phyloP scores from a whole-genome alignment of 2,888 invertebrate genomes.

The Sinopyrophorus schimmeli region DNA sequence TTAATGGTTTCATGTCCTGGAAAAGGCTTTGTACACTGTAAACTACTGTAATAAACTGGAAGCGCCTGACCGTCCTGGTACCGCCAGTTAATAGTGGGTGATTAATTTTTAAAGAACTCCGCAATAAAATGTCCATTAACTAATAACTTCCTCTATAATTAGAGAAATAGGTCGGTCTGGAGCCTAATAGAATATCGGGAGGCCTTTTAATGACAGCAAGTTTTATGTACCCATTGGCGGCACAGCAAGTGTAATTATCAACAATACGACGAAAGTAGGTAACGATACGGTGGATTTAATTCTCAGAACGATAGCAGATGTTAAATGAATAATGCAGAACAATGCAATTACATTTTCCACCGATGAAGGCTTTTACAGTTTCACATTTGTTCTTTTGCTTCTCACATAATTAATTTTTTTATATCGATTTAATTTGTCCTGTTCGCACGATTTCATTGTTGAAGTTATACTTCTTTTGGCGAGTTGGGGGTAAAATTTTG shows the following conservation, averaged over 20 bases:
- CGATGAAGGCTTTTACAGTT: slow-evolving; percentile 15
- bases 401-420: slow-evolving; percentile 15
- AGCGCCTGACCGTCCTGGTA: neutral
- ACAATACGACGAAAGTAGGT: slow-evolving; percentile 26
- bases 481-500: too few relatives aligned
- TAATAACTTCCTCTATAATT: slow-evolving; percentile 24
- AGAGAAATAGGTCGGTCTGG: slow-evolving; percentile 14
- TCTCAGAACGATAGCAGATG: slow-evolving; percentile 23
- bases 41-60: neutral
- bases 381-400: slow-evolving; percentile 14
- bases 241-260: slow-evolving; percentile 22
- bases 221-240: slow-evolving; percentile 12
- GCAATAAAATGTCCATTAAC: slow-evolving; percentile 18
- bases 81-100: slow-evolving; percentile 1
- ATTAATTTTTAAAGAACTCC: slow-evolving; percentile 4
- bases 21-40: neutral
- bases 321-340: slow-evolving; percentile 26
- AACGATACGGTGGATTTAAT: slow-evolving; percentile 23
- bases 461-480: too few relatives aligned
- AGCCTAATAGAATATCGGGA: slow-evolving; percentile 14
- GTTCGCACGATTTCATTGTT: neutral
- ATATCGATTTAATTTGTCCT: neutral
- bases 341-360: slow-evolving; percentile 17
- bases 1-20: slow-evolving; percentile 10
- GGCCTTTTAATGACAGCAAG: slow-evolving; percentile 18